Base-by-base conservation (phyloP, 2,113 vertebrate genomes). In the Periophthalmus modestus region DNA sequence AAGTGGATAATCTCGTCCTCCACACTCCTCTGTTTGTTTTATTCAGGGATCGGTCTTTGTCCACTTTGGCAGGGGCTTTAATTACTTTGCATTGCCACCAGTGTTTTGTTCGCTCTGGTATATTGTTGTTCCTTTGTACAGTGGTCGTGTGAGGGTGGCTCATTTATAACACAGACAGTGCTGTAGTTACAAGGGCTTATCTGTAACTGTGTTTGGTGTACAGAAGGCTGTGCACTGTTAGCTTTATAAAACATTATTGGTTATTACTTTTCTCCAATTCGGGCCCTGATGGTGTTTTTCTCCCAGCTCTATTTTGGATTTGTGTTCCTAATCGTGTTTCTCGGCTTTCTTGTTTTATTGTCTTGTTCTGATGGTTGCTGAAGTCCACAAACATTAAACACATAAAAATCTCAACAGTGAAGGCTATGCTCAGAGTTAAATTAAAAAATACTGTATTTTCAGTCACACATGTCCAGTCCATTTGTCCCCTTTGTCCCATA, bases 121-220 rank as follows among this genome's bases (percentile, higher is more conserved):
- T 13, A 2, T 68, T 72, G 48, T 36, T 73, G 57, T 23, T 57
- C 16, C 7, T 46, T 73, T 74, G 67, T 85, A 88, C 79, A 81
- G 71, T 82, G 68, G 78, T 78, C 78, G 70, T 83, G 77, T 73
- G 15, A 69, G 18, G 57, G 28, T 2, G 3, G 77, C 82, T 74
- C 66, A 83, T 86, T 89, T 78, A 82, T 83, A 79, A 86, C 82
- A 77, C 65, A 61, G 79, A 4, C 47, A 63, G 55, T 36, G 43
- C 74, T 74, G 82, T 77, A 34, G 68, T 84, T 80, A 80, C 74
- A 72, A 68, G 36, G 69, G 77, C 82, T 83, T 84, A 71, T 90
- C 81, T 80, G 10, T 87, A 65, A 65, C 62, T 79, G 75, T 68
- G 48, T 79, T 62, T 82, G 78, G 81, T 74, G 13, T 58, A 62